Evolutionary conservation across 2,113 vertebrate species (phyloP), one percentile per base, ranked within the genome.

Genomic region (Larimichthys crocea): DNA sequence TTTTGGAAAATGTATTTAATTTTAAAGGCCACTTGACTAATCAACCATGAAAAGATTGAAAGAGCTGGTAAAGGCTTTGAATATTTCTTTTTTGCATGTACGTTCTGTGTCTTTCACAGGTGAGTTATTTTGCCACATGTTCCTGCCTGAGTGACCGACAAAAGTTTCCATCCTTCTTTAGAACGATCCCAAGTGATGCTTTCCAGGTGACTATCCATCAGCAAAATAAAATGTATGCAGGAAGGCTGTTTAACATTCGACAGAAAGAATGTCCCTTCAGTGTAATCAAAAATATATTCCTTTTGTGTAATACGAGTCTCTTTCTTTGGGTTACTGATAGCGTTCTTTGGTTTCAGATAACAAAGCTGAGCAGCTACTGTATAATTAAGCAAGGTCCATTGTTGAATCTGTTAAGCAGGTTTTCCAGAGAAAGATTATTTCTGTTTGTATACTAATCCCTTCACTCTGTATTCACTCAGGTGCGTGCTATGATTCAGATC

Each of bases 401-500:
- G 49, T 57, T 7, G 19, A n/a, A 29, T 2, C 1, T n/a, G 44
- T 49, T 42, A 1, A 40, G 8, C 19, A 42, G 24, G 22, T 22
- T 40, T 11, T 71, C 2, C 8, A 44, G 24, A 26, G 24, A 26
- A 26, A 2, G 20, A 17, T 24, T 20, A n/a, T 11, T 56, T 15
- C 49, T 17, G 9, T 17, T 17, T 40, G 29, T 40, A 2, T 1
- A 40, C 19, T 61, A 20, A 40, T 61, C 31, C 31, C 19, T 61
- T 10, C 31, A 12, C 59, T 20, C 10, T 35, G 29, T 60, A 9
- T 74, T 26, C 22, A 75, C 12, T 11, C 17, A 91, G 87, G 89
- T 91, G 0, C 40, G 24, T 20, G 89, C 86, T 59, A 76, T 91
- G 63, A 85, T 91, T 79, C 86, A 89, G 67, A 84, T 91, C 61